Conservation (phyloP, 2,888 invertebrate species). For the Stictocephala bisonia region DNA sequence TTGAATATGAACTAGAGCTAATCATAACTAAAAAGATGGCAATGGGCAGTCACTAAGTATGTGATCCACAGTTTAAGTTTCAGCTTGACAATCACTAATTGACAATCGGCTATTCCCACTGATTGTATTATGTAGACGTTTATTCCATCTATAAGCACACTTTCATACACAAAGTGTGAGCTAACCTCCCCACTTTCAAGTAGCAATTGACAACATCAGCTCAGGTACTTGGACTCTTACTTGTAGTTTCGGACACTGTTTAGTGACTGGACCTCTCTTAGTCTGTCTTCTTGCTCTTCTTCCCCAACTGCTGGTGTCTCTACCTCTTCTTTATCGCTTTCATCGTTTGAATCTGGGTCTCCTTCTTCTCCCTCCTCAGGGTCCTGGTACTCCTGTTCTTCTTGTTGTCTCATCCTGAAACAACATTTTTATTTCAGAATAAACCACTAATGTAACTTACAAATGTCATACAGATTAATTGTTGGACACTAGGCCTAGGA, state of each 20-base stretch:
- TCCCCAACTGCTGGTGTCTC: conserved; percentile 67
- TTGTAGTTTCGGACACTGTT: conserved; percentile 37
- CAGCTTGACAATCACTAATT: too few relatives aligned
- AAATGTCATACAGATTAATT: too few relatives aligned
- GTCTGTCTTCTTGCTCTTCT: conserved; percentile 59
- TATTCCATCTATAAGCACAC: not conserved
- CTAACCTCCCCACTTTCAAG: not conserved
- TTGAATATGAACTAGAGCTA: too few relatives aligned
- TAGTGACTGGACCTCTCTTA: conserved; percentile 57
- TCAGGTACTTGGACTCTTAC: conserved; percentile 18
- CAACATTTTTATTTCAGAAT: not conserved
- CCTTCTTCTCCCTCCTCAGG: conserved; percentile 64
- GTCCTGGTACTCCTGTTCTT: conserved; percentile 68
- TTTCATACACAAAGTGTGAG: not conserved
- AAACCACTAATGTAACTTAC: too few relatives aligned
- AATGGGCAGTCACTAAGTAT: too few relatives aligned
- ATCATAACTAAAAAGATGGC: too few relatives aligned
- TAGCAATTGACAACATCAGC: not conserved
- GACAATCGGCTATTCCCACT: too few relatives aligned
- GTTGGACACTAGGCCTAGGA: too few relatives aligned
- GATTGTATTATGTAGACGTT: too few relatives aligned
- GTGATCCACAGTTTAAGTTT: too few relatives aligned
- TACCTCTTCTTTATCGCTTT: conserved; percentile 53
- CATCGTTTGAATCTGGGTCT: conserved; percentile 55
- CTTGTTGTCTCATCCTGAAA: conserved; percentile 63